Conservation (phyloP, 2,797 vertebrate species). For the Chaunax sp. region DNA sequence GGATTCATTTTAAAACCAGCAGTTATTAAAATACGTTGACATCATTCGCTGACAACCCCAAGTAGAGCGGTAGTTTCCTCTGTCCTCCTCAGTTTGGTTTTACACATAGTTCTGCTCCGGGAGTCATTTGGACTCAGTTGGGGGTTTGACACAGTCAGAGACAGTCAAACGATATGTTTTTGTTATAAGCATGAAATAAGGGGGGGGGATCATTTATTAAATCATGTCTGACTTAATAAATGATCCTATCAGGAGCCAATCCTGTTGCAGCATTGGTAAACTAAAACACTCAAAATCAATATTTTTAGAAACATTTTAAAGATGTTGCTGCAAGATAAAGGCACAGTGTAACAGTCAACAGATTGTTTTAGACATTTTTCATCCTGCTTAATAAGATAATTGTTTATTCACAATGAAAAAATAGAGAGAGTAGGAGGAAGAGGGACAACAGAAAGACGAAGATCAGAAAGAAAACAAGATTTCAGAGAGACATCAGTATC, state of each 20-base stretch:
- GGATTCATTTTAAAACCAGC: conserved; percentile 17
- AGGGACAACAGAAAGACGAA: too few species aligned
- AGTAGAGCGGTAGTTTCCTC: conserved; percentile 1
- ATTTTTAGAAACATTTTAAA: background rate
- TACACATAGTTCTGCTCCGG: conserved; percentile 25
- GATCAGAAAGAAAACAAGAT: conserved; percentile 12
- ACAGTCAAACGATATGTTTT: conserved; percentile 51
- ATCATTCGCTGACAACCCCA: background rate
- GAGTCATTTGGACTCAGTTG: conserved; percentile 49
- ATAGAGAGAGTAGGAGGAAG: background rate
- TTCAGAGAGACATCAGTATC: conserved; percentile 2
- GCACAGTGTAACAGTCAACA: background rate
- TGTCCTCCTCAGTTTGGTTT: conserved; percentile 25
- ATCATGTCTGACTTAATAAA: conserved; percentile 40
- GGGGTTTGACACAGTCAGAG: conserved; percentile 24
- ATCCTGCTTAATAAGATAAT: background rate
- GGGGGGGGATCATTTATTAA: too few species aligned
- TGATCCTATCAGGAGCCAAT: conserved; percentile 24
- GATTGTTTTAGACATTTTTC: background rate
- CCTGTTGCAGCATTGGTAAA: conserved; percentile 12
- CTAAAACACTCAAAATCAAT: background rate
- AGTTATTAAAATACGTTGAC: background rate
- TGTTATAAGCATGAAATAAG: conserved; percentile 61
- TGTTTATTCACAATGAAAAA: conserved; percentile 9
- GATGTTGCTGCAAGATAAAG: background rate